Evolutionary conservation across 30 jellyfish, hydroid and myxozoan genomes (phyloP).

Genomic region (Nemopilema nomurai): DNA sequence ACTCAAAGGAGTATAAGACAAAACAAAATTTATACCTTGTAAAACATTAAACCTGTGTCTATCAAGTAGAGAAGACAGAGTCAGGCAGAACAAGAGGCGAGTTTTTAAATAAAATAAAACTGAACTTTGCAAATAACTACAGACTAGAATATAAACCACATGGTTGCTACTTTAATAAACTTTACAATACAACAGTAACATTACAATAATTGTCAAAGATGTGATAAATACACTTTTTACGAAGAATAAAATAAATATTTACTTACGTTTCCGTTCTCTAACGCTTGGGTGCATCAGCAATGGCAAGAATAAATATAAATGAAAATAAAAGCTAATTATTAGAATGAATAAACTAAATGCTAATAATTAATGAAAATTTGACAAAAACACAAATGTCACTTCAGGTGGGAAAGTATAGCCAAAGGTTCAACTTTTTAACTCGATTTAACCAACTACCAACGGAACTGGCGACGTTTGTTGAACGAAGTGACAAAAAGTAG

Average conservation of each 20-base stretch:
- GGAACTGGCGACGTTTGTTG: neutral
- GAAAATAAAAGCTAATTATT: neutral
- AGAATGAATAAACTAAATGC: neutral
- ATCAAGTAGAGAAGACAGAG: too few relatives aligned
- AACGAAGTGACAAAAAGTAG: neutral
- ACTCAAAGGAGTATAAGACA: too few relatives aligned
- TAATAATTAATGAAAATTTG: neutral
- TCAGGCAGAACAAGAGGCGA: neutral
- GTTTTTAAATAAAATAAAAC: neutral
- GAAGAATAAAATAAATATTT: conserved; percentile 14
- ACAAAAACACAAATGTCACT: neutral
- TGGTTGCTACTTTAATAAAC: neutral
- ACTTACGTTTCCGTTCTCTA: neutral
- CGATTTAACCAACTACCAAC: neutral
- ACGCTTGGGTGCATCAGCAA: neutral
- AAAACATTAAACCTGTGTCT: too few relatives aligned
- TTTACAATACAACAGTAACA: neutral
- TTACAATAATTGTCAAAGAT: neutral
- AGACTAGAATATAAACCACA: neutral
- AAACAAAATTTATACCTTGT: too few relatives aligned
- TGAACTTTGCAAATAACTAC: neutral
- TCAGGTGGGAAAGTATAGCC: neutral
- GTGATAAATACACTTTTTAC: conserved; percentile 10
- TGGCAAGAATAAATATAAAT: neutral
- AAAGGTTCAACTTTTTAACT: neutral